Evolutionary conservation across 2,113 vertebrate species (phyloP), one percentile per base, ranked within the genome.

Genomic region (Mobula birostris): DNA sequence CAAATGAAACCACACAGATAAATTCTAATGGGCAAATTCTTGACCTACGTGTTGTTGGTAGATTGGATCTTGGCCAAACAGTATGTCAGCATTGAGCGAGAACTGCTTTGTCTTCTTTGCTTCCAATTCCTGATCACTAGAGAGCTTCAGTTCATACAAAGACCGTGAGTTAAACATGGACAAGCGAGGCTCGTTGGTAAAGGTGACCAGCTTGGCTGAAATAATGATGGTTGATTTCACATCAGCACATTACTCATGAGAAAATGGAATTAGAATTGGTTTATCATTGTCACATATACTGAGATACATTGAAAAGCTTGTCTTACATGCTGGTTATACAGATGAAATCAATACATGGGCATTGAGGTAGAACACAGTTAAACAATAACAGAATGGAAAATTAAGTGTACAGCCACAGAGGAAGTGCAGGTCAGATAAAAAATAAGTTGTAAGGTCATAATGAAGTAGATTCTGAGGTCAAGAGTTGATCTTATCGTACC

Each of bases 171-270:
- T 94, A 90, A 96, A 95, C 4, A 77, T n/a, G 58, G 95, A 95
- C 24, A 96, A 94, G 40, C 94, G 95, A 17, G 95, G 94, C 66
- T 97, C 96, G 94, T 95, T 94, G 48, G 94, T 95, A 94, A 97
- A 95, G 94, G 96, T 94, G 56, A 32, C 77, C 92, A 96, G 77
- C 36, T 94, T 95, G 90, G 95, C 96, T 96, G 94, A 95, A 95
- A 95, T 94, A 68, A 95, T 0, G 94, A 94, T 68, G 61, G 78
- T 36, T 24, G 74, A 77, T 58, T 79, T 68, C 63, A 92, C 61
- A 11, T 12, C 36, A n/a, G 40, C 17, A 17, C 12, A 15, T 70
- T 70, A 70, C 9, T 21, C 21, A 94, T 27, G 68, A 19, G 40
- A 48, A 48, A 48, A 48, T 48, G 72, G 66, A 94, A 40, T 24